Base-by-base conservation (phyloP, 2,888 invertebrate genomes). In the Hemaris fuciformis region DNA sequence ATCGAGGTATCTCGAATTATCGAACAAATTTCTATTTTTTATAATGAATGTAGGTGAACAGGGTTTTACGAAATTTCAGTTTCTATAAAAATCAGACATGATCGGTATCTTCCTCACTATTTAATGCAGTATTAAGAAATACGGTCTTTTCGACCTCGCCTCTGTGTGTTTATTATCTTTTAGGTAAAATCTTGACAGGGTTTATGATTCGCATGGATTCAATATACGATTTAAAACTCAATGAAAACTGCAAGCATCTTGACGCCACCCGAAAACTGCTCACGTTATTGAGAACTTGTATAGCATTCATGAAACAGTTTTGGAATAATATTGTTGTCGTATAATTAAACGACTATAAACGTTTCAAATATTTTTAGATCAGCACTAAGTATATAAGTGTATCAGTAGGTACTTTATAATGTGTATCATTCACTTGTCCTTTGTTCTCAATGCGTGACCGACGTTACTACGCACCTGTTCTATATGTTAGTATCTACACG, bases 51-150 rank as follows among this genome's bases (percentile, higher is more conserved):
- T 74, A 80, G 89, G 89, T 82, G 83, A 85, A 87, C 89, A 89
- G 89, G 89, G 89, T 89, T 82, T 74, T 79, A 76, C 72, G 72
- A 71, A 64, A 71, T 72, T 82, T 80, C 70, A 69, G 74, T 81
- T 80, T 68, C 66, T 72, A 68, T 62, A 68, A 66, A 65, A 64
- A 66, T 10, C 7, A n/a, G 10, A 58, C 31, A n/a, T 25, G 22
- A 43, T 27, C 22, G 5, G 18, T 23, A 38, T 18, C 38, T 41
- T 22, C 5, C 4, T 6, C 7, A 56, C 41, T 57, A 23, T 57
- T 38, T 18, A 57, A 18, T 27, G 53, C 25, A 48, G 48, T 48
- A 48, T 48, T 53, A 25, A 27, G 27, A 53, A 53, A 23, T 13
- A 7, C 18, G 18, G 27, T 27, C 18, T 15, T 8, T 27, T 27